Evolutionary conservation across 1,140 invertebrate species (phyloP), one percentile per base, ranked within the genome.

Genomic region (Drosophila leontia): DNA sequence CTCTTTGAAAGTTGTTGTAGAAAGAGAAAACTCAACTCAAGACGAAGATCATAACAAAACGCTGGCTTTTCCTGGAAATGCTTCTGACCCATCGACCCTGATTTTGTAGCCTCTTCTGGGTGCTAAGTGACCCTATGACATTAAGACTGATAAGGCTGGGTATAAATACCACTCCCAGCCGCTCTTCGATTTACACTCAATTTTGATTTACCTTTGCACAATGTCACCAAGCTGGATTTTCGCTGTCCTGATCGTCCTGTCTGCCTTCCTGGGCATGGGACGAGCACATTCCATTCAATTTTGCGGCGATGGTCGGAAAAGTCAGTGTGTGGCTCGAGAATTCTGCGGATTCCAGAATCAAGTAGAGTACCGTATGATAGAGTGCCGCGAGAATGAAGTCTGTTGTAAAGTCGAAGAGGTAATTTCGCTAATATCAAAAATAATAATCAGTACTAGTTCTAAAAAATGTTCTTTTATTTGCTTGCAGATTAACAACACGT

Each of bases 81-180:
- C 29, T n/a, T 50, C 11, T 34, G n/a, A 51, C 12, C 17, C 7
- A 32, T 29, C 23, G 17, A n/a, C n/a, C 17, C 29, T 7, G 11
- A 1, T 13, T 34, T 17, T 12, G 7, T 13, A 7, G 3, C 9
- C 11, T 32, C n/a, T 34, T 34, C 15, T 17, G 3, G 5, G 8
- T 32, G n/a, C n/a, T 12, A 32, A 12, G 9, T 34, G n/a, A 32
- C 29, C 29, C 50, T 7, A 13, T 19, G 29, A 35, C 29, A 34
- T 35, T 34, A 51, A 12, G 9, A n/a, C 48, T 51, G 44, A 47
- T 47, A 47, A 53, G 32, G 17, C 50, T 53, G 17, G 50, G 3
- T 5, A 19, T 53, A 53, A 53, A 35, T 19, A 35, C 17, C 17
- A 19, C 7, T 13, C 17, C 32, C 12, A 15, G 34, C 17, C 7